Evolutionary conservation across 1,140 invertebrate genomes (phyloP), one percentile per base, ranked within the genome.

Genomic region (Neuroterus valhalla): DNA sequence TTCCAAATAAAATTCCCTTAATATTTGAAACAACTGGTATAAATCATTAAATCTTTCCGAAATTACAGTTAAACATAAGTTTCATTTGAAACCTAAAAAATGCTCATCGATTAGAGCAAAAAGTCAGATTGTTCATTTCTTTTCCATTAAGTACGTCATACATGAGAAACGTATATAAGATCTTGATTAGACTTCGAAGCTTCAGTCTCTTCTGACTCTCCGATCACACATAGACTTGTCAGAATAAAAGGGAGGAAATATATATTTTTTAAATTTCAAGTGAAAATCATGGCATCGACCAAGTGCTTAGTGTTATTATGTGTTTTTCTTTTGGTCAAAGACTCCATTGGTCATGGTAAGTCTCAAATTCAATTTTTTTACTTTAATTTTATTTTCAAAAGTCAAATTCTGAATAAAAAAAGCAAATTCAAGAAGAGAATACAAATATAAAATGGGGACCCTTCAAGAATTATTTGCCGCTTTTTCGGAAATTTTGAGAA

Each of bases 121-220:
- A 38, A 62, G 14, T 11, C 23, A 62, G 3, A n/a, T 15, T 12
- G 55, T 31, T 62, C 55, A 62, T 62, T 62, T 15, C 55, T 62
- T 62, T 62, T 62, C n/a, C 55, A 31, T 62, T 26, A 15, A 62
- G 31, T 62, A n/a, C 55, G 55, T 62, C 55, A 62, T 62, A 31
- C 55, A 26, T 62, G 55, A 38, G 31, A 38, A 62, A 31, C 26
- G 55, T 62, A 62, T 62, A 62, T 62, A 62, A 62, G 55, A 62
- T 55, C 19, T 14, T 62, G 21, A 62, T 15, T 62, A 26, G 26
- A 26, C 14, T 14, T 38, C 3, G 8, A 14, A 62, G 55, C 55
- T 62, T 62, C 55, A 62, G 55, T 62, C 55, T 38, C 3, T 26
- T 62, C 31, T 38, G 55, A 31, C 15, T 62, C 55, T 62, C 31